Base-by-base conservation (phyloP, 2,113 vertebrate species). In the Ursus arctos region DNA sequence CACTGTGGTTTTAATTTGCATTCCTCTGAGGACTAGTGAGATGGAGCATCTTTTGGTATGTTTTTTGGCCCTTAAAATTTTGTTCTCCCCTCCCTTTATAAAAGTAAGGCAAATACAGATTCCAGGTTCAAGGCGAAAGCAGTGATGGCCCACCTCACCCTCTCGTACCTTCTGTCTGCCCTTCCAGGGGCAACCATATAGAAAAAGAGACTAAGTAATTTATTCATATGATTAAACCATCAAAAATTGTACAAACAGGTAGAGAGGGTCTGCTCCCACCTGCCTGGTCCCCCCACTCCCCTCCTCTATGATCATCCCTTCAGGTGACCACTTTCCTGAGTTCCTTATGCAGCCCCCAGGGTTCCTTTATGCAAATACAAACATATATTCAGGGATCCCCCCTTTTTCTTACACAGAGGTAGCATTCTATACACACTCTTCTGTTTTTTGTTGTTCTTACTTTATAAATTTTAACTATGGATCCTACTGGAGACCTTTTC, bases 1-100 rank as follows among this genome's bases (percentile, higher is more conserved):
- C 47, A 21, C 88, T 63, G 49, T 33, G 92, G 80, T 82, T 94
- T 88, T 87, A 15, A 63, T 88, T 91, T 79, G 74, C 51, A 7
- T 95, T 94, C 72, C 55, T 74, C 40, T 59, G 91, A 67, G 24
- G 40, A 0, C 51, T 43, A 71, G n/a, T 67, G 88, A 95, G 40
- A 33, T 8, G 10, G 76, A 28, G 49, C 67, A 4, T 67, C 83
- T 96, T 79, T 51, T 72, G 22, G 2, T 65, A 12, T 26, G 49
- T 61, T 82, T 84, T 43, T 79, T 51, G 22, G 76, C 36, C 69
- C 89, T 85, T 91, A 21, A 7, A 61, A 49, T 67, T 83, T 71
- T 53, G 21, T 65, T 55, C 72, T 22, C 6, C 28, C 61, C 19
- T 13, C 40, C 16, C 28, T 74, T 88, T 61, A 16, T 88, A 65